phyloP scores from a whole-genome alignment of 2,888 invertebrate genomes.

The Microchrysa polita region DNA sequence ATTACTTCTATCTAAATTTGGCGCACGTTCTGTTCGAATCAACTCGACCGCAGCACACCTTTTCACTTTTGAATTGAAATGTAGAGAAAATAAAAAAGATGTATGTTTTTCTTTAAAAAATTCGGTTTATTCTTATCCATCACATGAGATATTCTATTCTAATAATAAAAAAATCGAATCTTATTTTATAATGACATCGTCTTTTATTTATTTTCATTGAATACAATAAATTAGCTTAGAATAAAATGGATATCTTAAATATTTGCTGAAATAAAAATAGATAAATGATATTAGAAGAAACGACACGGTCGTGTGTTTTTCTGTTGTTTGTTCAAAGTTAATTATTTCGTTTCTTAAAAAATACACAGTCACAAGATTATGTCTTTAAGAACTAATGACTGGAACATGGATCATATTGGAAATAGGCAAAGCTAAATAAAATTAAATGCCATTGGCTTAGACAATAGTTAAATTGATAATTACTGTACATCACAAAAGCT shows the following conservation, averaged over 20 bases:
- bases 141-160: constrained; percentile 1
- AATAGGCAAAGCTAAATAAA: constrained; percentile 1
- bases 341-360: constrained; percentile 31
- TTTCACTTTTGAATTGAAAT: constrained; percentile 10
- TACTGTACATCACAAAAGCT: neutral
- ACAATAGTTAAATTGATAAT: neutral
- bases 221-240: neutral
- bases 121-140: constrained; percentile 31
- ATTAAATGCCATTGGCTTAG: neutral
- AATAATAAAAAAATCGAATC: constrained; percentile 6
- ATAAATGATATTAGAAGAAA: neutral
- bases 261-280: neutral
- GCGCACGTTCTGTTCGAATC: constrained; percentile 22
- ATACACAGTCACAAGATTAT: neutral
- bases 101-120: neutral
- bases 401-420: constrained; percentile 33
- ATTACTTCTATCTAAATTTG: constrained; percentile 49
- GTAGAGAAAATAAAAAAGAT: neutral
- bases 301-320: neutral
- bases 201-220: constrained; percentile 17
- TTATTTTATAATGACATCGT: neutral
- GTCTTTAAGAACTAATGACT: neutral
- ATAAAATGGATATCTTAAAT: neutral
- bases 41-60: constrained; percentile 30
- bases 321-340: neutral